Percentiles rank a stretch among this genome's conserved stretches.
Evolutionary conservation across 2,888 invertebrate species (phyloP).

Genomic region (Volucella zonaria): DNA sequence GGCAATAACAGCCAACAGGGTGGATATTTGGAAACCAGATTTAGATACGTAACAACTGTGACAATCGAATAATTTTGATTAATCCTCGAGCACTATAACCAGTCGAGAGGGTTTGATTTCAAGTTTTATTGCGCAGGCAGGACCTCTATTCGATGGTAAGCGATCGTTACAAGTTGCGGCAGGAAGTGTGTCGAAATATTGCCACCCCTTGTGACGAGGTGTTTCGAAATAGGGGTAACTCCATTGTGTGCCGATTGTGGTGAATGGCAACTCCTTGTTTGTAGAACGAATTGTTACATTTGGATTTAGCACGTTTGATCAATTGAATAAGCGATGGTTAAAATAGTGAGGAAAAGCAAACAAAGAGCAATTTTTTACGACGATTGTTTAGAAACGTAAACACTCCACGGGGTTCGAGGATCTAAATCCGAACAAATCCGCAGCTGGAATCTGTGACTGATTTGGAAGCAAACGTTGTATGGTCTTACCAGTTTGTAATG

Average conservation of each 20-base stretch:
- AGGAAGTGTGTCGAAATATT: slow-evolving; percentile 19
- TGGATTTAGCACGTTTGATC: slow-evolving; percentile 16
- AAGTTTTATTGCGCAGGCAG: slow-evolving; percentile 35
- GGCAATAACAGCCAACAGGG: slow-evolving; percentile 18
- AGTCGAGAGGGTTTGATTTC: slow-evolving; percentile 8
- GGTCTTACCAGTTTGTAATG: no score
- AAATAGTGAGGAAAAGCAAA: not conserved
- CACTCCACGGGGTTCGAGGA: not conserved
- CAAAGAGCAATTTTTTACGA: not conserved
- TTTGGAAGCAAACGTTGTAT: no score
- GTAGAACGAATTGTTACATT: not conserved
- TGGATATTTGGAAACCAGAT: slow-evolving; percentile 48
- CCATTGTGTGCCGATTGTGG: not conserved
- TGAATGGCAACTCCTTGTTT: slow-evolving; percentile 3
- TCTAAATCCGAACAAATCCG: not conserved
- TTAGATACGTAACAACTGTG: slow-evolving; percentile 12
- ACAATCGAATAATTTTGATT: slow-evolving; percentile 51
- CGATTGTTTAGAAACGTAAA: not conserved
- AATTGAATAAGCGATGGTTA: not conserved
- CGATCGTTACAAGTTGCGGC: slow-evolving; percentile 43
- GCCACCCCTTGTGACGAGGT: slow-evolving; percentile 9
- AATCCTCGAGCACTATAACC: not conserved
- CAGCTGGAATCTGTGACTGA: not conserved
- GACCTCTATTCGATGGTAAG: slow-evolving; percentile 6
- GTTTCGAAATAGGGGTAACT: slow-evolving; percentile 8